Conservation (phyloP, 2,888 invertebrate species). For the Heteromyza rotundicornis region DNA sequence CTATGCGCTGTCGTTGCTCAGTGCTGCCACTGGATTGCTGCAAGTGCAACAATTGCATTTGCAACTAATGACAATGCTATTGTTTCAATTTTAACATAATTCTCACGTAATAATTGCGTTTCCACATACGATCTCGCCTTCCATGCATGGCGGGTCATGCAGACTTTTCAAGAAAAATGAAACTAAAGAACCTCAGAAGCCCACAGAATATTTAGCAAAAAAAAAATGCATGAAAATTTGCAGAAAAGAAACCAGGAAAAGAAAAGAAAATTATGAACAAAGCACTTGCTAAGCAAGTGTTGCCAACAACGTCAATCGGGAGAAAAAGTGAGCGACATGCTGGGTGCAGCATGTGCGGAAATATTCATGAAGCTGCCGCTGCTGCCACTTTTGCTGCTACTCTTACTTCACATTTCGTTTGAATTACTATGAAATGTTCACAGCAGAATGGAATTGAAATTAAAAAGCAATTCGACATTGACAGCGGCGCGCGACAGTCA, state of each 20-base stretch:
- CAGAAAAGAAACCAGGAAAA: not conserved
- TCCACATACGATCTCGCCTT: constrained; percentile 13
- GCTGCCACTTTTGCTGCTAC: not conserved
- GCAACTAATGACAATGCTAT: constrained; percentile 38
- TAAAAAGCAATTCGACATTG: too few relatives aligned
- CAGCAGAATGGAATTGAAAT: too few relatives aligned
- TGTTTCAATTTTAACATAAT: constrained; percentile 55
- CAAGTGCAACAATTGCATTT: constrained; percentile 16
- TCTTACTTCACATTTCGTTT: too few relatives aligned
- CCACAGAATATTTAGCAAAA: not conserved
- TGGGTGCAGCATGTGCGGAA: not conserved
- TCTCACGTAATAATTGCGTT: constrained; percentile 59
- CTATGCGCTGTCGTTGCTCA: not conserved
- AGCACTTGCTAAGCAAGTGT: not conserved
- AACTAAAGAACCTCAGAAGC: not conserved
- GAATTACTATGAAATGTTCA: too few relatives aligned
- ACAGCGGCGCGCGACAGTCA: too few relatives aligned
- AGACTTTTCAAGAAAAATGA: not conserved
- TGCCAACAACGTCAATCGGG: not conserved
- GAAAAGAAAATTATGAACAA: not conserved
- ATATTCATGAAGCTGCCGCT: not conserved
- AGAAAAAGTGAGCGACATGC: not conserved
- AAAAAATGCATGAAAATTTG: not conserved
- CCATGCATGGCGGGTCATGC: not conserved
- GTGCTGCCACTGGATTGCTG: constrained; percentile 3